Evolutionary conservation across 2,797 vertebrate species (phyloP), one percentile per base, ranked within the genome.

Genomic region (Syngnathus acus): DNA sequence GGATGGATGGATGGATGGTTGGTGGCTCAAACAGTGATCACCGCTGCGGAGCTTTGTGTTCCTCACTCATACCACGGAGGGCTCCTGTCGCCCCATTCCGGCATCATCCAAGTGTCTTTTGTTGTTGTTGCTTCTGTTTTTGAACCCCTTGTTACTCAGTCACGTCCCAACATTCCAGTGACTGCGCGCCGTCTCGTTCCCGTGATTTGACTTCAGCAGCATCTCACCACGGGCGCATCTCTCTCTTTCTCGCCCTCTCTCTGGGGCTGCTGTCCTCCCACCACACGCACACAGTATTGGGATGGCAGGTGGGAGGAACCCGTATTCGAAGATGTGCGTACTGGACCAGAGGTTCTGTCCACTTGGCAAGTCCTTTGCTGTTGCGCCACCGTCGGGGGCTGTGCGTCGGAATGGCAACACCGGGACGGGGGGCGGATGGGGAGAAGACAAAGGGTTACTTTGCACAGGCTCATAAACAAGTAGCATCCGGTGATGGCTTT

Each of bases 321-420:
- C 65, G 65, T 54, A 23, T 6, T 2, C 6, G 43, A 37, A 21
- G 57, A 16, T 3, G 21, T 63, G 8, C 21, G 11, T 5, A n/a
- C 37, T 14, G 39, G 19, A 14, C 17, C 3, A 1, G 21, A 9
- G 51, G 14, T 55, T 43, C 39, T 16, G 74, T 83, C 77, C 84
- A 66, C 77, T 77, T 65, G 26, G 26, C 26, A 32, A 32, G 26
- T 32, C 26, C 26, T 32, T 32, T 32, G 88, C 89, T 90, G 90
- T 88, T 90, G 91, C 88, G 88, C 76, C 79, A 86, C 81, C 48
- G 82, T 45, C 79, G 81, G 89, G 67, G 88, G 26, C 77, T 81
- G 83, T 82, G 87, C 84, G 85, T 88, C 82, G 86, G 89, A 88
- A 90, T 89, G 88, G 85, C 85, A 88, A 83, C 71, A 72, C 57